These are phyloP conservation scores for Anguilla japonica DNA, from an alignment of 2,113 vertebrate genomes.

Conservation along the genomic window DNA sequence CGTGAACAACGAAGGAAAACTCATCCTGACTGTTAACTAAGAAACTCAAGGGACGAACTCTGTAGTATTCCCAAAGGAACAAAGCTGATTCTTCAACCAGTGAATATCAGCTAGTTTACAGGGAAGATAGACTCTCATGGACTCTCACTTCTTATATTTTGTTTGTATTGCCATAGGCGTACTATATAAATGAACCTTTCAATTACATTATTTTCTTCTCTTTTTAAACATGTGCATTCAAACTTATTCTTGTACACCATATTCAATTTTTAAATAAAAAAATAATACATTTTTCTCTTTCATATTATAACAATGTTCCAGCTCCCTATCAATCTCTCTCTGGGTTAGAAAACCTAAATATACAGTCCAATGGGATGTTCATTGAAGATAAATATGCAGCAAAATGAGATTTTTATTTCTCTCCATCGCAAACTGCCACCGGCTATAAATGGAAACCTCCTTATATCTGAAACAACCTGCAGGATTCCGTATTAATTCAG, in stretches of 20 bases:
- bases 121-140: not conserved
- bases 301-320: not conserved
- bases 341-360: not conserved
- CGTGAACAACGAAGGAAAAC: not conserved
- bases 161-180: not conserved
- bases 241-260: too few species aligned
- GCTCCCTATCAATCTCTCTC: not conserved
- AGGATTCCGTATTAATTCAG: not conserved
- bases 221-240: too few species aligned
- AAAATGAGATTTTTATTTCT: constrained; percentile 2
- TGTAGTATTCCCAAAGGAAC: not conserved
- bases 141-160: not conserved
- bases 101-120: not conserved
- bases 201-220: not conserved
- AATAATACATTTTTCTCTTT: not conserved
- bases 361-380: not conserved
- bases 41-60: not conserved
- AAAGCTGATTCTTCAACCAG: not conserved
- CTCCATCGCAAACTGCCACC: not conserved
- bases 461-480: not conserved
- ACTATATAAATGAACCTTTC: not conserved
- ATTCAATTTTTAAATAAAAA: too few species aligned
- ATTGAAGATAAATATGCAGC: not conserved
- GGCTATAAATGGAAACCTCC: not conserved
- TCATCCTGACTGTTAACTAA: not conserved